phyloP scores from a whole-genome alignment of 1,140 invertebrate species.

The Pogonomyrmex californicus region DNA sequence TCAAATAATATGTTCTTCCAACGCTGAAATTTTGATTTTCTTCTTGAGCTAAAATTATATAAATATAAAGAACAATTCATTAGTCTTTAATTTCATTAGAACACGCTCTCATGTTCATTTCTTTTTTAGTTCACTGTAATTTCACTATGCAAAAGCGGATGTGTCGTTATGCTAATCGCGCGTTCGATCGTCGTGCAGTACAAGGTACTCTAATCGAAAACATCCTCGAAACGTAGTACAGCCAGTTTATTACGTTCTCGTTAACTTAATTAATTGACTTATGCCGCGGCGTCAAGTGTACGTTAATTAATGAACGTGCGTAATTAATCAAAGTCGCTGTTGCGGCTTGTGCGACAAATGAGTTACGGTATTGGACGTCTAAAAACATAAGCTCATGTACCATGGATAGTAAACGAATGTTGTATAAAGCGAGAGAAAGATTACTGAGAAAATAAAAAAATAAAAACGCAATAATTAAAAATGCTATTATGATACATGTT shows the following conservation, averaged over 20 bases:
- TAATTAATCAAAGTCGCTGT: slow-evolving; percentile 71
- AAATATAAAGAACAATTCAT: not conserved
- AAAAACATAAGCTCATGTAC: slow-evolving; percentile 21
- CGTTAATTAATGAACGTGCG: slow-evolving; percentile 73
- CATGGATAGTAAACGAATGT: not conserved
- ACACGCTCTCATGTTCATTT: not conserved
- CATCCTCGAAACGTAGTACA: slow-evolving; percentile 40
- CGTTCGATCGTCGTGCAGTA: slow-evolving; percentile 65
- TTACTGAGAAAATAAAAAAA: slow-evolving; percentile 7
- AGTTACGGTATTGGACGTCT: slow-evolving; percentile 35
- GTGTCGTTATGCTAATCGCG: slow-evolving; percentile 69
- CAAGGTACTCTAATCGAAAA: slow-evolving; percentile 66
- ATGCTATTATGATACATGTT: not conserved
- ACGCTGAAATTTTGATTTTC: too few relatives aligned
- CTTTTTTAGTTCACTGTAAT: slow-evolving; percentile 22
- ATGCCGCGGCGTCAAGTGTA: slow-evolving; percentile 59
- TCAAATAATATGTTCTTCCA: not conserved
- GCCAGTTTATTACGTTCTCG: slow-evolving; percentile 70
- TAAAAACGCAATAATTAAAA: slow-evolving; percentile 53
- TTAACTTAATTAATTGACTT: slow-evolving; percentile 78
- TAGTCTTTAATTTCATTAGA: slow-evolving; percentile 26
- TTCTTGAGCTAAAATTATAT: not conserved
- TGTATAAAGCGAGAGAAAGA: not conserved
- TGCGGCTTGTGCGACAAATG: slow-evolving; percentile 57
- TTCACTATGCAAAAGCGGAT: slow-evolving; percentile 39